Evolutionary conservation across 2,797 vertebrate species (phyloP).

Genomic region (Acanthiza pusilla): DNA sequence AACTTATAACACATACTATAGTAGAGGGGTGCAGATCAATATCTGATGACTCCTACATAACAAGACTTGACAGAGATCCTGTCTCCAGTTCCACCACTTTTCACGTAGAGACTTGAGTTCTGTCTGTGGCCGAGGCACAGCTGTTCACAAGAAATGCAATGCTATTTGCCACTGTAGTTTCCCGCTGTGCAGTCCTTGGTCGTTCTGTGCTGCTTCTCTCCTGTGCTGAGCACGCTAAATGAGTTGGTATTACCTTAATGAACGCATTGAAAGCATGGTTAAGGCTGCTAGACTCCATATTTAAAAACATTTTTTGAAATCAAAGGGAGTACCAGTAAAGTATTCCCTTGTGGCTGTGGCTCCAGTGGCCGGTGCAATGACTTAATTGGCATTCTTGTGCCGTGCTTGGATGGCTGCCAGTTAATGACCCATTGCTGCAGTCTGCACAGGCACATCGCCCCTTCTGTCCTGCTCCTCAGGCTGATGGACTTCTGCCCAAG

Average conservation of each 20-base stretch:
- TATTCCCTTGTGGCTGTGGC: not conserved
- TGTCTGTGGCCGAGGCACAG: fast-evolving
- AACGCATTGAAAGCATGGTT: not conserved
- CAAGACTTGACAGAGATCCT: not conserved
- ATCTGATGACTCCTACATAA: not conserved
- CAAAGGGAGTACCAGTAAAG: not conserved
- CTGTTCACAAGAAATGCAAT: not conserved
- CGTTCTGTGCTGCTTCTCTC: not conserved
- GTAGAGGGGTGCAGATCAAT: not conserved
- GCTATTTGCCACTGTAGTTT: conserved; percentile 6
- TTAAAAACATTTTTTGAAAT: conserved; percentile 29
- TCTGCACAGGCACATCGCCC: not conserved
- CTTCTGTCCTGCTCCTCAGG: not conserved
- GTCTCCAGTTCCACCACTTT: not conserved
- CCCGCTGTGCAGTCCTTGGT: not conserved
- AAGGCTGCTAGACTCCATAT: not conserved
- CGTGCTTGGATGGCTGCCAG: conserved; percentile 23
- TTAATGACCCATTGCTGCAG: conserved; percentile 39
- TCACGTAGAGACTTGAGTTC: not conserved
- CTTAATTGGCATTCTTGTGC: conserved; percentile 45
- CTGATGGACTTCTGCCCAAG: conserved; percentile 31
- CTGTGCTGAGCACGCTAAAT: not conserved
- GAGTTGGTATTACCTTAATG: conserved; percentile 1
- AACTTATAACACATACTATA: not conserved
- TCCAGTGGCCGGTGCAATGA: not conserved